Evolutionary conservation across 2,888 invertebrate genomes (phyloP).

Genomic region (Julus scandinavius): DNA sequence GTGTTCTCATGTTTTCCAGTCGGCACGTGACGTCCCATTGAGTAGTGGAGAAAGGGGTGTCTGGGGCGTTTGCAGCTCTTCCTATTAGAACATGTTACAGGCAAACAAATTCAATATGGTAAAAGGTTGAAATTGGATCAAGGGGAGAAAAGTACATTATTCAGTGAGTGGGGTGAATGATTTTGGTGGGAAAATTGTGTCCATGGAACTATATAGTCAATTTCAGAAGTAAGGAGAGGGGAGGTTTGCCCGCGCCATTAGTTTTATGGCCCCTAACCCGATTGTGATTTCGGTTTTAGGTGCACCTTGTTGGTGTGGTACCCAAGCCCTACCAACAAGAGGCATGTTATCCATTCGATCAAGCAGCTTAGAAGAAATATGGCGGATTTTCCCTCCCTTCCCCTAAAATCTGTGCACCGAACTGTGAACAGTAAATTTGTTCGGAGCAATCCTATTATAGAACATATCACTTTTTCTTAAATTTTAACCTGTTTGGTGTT

Average conservation of each 20-base stretch:
- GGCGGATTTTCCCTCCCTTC: neutral
- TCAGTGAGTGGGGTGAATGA: neutral
- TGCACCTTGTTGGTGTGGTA: neutral
- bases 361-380: neutral
- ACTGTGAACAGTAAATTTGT: neutral
- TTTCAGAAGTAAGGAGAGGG: neutral
- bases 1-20: too few relatives aligned
- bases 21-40: neutral
- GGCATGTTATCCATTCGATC: neutral
- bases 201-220: neutral
- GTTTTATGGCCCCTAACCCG: neutral
- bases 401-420: neutral
- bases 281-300: neutral
- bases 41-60: neutral
- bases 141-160: neutral
- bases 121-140: neutral
- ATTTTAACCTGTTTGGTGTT: too few relatives aligned
- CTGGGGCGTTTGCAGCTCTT: neutral
- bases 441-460: too few relatives aligned
- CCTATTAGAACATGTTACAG: neutral
- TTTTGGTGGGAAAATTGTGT: neutral
- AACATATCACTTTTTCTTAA: too few relatives aligned
- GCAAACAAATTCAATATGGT: conserved; percentile 14
- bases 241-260: neutral
- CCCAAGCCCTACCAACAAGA: neutral